Conservation (phyloP, 2,797 vertebrate genomes). For the Rhinogobio ventralis region DNA sequence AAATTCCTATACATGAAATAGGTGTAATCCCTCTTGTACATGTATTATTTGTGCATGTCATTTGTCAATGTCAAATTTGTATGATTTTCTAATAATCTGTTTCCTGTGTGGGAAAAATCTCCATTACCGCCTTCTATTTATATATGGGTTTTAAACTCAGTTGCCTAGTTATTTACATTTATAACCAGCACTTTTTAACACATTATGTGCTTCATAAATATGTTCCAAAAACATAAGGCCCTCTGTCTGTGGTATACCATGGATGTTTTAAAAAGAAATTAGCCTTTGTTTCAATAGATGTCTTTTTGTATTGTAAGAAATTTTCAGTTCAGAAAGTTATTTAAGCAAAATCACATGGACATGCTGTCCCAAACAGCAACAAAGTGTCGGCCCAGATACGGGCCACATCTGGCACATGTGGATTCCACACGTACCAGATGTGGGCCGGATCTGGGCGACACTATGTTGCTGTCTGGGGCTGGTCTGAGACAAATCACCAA, state of each 20-base stretch:
- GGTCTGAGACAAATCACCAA: background rate
- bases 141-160: constrained; percentile 18
- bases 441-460: too few species aligned
- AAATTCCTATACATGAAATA: constrained; percentile 15
- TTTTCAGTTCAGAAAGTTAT: background rate
- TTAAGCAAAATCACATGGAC: background rate
- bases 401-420: too few species aligned
- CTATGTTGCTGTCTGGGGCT: background rate
- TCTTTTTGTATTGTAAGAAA: background rate
- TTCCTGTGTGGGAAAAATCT: constrained; percentile 27
- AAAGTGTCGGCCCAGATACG: too few species aligned
- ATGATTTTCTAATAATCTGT: constrained; percentile 43
- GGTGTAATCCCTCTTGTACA: constrained; percentile 30
- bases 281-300: background rate
- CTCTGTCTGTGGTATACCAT: background rate
- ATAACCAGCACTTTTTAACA: constrained; percentile 17
- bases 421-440: too few species aligned
- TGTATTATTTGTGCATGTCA: constrained; percentile 5
- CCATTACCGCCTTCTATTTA: constrained; percentile 3
- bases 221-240: background rate
- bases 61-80: constrained; percentile 36
- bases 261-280: background rate
- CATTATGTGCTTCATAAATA: constrained; percentile 31
- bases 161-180: constrained; percentile 31
- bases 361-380: too few species aligned